phyloP scores from a whole-genome alignment of 2,797 vertebrate genomes.

The Poeciliopsis paucimaculata region DNA sequence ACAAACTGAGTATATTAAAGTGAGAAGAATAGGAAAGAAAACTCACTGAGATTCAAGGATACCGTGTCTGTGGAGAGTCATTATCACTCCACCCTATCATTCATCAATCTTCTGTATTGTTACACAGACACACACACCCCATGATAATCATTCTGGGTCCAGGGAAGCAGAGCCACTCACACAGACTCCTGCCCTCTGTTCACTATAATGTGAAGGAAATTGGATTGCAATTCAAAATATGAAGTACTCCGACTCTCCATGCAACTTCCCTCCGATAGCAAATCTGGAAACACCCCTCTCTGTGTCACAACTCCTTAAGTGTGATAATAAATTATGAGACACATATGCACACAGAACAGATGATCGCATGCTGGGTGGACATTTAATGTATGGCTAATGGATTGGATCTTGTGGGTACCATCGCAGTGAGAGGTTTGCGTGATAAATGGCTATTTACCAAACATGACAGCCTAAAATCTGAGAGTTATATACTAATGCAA shows the following conservation, averaged over 20 bases:
- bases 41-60: constrained; percentile 36
- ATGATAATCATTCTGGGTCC: constrained; percentile 12
- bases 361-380: constrained; percentile 45
- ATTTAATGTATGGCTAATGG: constrained; percentile 67
- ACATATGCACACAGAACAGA: constrained; percentile 12
- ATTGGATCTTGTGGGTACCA: constrained; percentile 70
- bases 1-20: constrained; percentile 12
- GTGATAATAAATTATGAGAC: constrained; percentile 52
- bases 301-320: constrained; percentile 41
- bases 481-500: constrained; percentile 63
- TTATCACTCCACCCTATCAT: constrained; percentile 71
- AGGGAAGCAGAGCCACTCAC: constrained; percentile 14
- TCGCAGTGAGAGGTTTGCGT: constrained; percentile 55
- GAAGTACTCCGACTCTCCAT: background rate
- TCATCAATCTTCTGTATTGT: constrained; percentile 64
- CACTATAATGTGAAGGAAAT: constrained; percentile 37
- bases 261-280: constrained; percentile 16
- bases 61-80: constrained; percentile 60
- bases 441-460: constrained; percentile 80
- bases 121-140: constrained; percentile 17
- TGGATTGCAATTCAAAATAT: constrained; percentile 19
- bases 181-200: constrained; percentile 12
- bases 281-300: constrained; percentile 20
- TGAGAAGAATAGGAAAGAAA: constrained; percentile 12
- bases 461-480: constrained; percentile 74